Percentiles rank a stretch among this genome's conserved stretches.
These are phyloP conservation scores for Pipra filicauda DNA, from an alignment of 2,113 vertebrate species.

Conservation along the genomic window DNA sequence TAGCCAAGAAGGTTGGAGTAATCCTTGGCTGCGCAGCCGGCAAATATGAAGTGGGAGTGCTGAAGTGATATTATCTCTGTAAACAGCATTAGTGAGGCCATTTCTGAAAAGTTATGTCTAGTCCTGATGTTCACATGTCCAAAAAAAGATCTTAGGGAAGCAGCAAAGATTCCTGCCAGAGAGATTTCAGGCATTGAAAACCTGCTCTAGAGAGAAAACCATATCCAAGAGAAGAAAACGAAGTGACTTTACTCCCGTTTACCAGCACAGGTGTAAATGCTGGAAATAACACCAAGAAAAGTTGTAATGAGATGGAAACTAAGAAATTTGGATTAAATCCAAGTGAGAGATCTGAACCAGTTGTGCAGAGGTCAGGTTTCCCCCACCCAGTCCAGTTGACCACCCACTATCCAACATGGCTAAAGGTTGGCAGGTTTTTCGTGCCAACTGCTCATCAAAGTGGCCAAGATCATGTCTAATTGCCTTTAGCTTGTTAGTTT, in stretches of 20 bases:
- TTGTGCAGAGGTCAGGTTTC: neutral
- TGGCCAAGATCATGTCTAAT: neutral
- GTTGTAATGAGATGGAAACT: neutral
- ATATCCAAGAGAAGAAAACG: neutral
- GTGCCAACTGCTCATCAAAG: neutral
- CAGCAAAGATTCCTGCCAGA: neutral
- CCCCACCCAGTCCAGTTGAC: neutral
- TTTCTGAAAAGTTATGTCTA: constrained; percentile 49
- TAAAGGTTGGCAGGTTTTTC: neutral
- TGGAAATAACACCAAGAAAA: neutral
- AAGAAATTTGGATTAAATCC: neutral
- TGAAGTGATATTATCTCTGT: constrained; percentile 32
- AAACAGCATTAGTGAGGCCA: constrained; percentile 29
- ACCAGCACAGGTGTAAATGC: neutral
- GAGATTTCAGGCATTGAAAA: neutral
- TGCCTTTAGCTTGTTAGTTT: neutral
- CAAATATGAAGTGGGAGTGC: constrained; percentile 35
- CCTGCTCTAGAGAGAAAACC: neutral
- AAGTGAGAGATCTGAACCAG: neutral
- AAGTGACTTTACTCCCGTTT: neutral
- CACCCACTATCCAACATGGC: neutral
- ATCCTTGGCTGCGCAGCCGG: neutral
- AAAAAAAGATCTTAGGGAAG: constrained; percentile 10
- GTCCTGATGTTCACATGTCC: neutral
- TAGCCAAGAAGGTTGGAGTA: constrained; percentile 44